Percentiles rank a stretch among this genome's conserved stretches.
Conservation (phyloP, 2,888 invertebrate genomes). For the Ormyrus thymus region DNA sequence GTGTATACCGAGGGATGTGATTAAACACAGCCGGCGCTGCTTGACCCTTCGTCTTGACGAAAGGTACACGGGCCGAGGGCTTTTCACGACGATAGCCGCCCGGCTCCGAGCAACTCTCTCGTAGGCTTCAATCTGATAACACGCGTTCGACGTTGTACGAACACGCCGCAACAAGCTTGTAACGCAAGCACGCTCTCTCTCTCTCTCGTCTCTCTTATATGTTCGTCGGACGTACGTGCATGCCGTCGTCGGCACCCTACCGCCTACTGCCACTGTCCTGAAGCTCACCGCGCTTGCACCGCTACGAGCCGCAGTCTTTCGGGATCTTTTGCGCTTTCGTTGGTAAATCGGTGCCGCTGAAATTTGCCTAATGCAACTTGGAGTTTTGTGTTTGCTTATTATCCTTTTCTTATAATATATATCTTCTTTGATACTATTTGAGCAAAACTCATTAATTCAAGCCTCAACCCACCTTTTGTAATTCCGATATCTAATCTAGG, state of each 20-base stretch:
- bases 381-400: too few species aligned
- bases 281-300: conserved; percentile 6
- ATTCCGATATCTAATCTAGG: too few species aligned
- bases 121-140: conserved; percentile 64
- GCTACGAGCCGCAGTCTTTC: background rate
- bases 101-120: conserved; percentile 45
- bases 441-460: too few species aligned
- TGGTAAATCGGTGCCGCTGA: background rate
- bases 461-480: too few species aligned
- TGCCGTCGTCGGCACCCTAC: background rate
- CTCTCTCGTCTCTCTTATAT: conserved; percentile 4
- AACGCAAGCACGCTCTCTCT: conserved; percentile 54
- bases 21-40: background rate
- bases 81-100: conserved; percentile 19
- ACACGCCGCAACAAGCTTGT: conserved; percentile 63
- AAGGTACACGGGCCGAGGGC: conserved; percentile 1
- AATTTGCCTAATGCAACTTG: too few species aligned
- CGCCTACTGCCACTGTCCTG: conserved; percentile 46
- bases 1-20: background rate
- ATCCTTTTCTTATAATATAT: too few species aligned
- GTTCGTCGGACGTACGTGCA: background rate
- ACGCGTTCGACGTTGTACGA: conserved; percentile 61
- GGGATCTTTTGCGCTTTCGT: conserved; percentile 8
- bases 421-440: too few species aligned
- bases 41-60: conserved; percentile 3